Evolutionary conservation across 2,888 invertebrate species (phyloP), one percentile per base, ranked within the genome.

Genomic region (Xanthostigma xanthostigma): DNA sequence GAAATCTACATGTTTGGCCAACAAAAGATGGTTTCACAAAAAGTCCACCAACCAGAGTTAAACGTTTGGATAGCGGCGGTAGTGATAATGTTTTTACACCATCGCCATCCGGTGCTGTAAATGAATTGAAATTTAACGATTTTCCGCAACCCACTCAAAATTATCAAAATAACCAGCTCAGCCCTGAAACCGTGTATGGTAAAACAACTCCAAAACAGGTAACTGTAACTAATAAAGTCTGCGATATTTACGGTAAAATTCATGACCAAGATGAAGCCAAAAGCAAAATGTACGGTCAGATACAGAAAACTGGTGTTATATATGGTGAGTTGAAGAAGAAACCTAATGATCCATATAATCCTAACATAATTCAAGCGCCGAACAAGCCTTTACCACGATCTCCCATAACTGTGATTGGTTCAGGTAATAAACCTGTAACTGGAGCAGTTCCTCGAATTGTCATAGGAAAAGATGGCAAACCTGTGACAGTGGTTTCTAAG

Each of bases 11-110:
- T 38, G 53, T 55, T 14, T 73, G 73, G 73, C 72, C 72, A 2
- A 71, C 70, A 1, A 71, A 66, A 51, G 70, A 68, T 50, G 73
- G 72, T 9, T 66, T 57, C 49, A 63, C 62, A 0, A 61, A 63
- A 56, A 65, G 61, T 53, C 66, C 67, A 8, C 64, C 67, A 4
- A 64, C 65, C 48, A 57, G 66, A 53, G 55, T 65, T 40, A 53
- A 61, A 45, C 51, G 53, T 8, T 51, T 53, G 12, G 50, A 49
- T 33, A 53, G 50, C 17, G 41, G 59, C 2, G 63, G 62, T 11
- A 48, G 48, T 8, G 65, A 68, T 51, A 65, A 65, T 9, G 65
- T 65, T 3, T 66, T 65, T 52, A 47, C 64, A 17, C 60, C 61
- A 6, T 54, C 53, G 17, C 48, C 51, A 9, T 48, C 50, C 27